A percentile compares a stretch with the other conserved stretches of the same genome.
Evolutionary conservation across 2,113 vertebrate species (phyloP).

Genomic region (Petroica traversi): DNA sequence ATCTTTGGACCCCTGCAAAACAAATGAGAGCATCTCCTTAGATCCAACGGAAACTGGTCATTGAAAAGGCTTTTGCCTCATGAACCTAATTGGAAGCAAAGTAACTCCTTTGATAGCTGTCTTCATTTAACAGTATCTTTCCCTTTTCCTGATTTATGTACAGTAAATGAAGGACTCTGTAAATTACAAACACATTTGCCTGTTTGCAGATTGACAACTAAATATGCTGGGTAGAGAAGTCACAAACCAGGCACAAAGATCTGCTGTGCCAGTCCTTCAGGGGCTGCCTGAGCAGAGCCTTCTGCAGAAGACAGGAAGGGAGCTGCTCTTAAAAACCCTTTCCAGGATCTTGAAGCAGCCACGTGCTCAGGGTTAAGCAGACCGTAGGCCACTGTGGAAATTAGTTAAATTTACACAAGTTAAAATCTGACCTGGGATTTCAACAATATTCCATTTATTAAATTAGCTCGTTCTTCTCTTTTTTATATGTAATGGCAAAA

Average conservation of each 20-base stretch:
- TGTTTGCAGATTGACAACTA: neutral
- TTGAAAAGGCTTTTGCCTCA: constrained; percentile 32
- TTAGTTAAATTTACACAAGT: neutral
- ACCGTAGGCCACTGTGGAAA: neutral
- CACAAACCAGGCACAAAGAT: neutral
- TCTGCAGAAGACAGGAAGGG: neutral
- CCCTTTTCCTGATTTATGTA: constrained; percentile 21
- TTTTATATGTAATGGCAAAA: neutral
- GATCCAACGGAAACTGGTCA: constrained; percentile 10
- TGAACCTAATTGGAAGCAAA: constrained; percentile 40
- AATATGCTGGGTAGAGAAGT: neutral
- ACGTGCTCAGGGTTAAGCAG: neutral
- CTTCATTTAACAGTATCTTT: constrained; percentile 52
- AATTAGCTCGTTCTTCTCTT: neutral
- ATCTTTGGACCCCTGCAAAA: constrained; percentile 38
- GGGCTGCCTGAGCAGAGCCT: neutral
- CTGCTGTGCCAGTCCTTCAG: neutral
- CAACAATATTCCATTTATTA: neutral
- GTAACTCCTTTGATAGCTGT: constrained; percentile 50
- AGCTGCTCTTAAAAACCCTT: neutral
- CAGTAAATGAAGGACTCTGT: constrained; percentile 1
- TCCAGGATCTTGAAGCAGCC: neutral
- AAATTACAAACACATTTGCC: constrained; percentile 35
- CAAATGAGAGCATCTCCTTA: constrained; percentile 40
- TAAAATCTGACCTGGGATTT: neutral